Conservation (phyloP, 2,797 vertebrate species). For the Sciurus carolinensis region DNA sequence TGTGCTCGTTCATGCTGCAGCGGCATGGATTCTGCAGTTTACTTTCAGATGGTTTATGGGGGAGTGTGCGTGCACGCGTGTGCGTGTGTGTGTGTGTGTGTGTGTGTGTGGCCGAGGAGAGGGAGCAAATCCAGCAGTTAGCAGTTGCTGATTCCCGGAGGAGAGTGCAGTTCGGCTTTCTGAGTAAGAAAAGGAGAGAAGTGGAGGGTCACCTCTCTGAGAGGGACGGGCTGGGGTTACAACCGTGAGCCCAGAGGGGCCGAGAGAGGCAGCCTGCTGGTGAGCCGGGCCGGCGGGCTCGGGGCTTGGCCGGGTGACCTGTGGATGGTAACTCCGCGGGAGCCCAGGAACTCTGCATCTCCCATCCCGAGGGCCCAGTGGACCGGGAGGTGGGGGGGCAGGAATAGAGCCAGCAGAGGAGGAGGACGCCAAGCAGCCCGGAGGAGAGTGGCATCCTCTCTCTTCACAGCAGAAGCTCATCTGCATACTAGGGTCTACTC, state of each 20-base stretch:
- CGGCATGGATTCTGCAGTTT: neutral
- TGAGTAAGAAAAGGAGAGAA: neutral
- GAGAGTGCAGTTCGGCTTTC: neutral
- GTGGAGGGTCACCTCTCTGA: neutral
- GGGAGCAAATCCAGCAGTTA: neutral
- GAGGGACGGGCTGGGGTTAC: neutral
- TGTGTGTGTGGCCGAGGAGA: neutral
- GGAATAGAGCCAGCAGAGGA: neutral
- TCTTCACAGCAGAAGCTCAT: neutral
- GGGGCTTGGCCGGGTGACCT: too few species aligned
- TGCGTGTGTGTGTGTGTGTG: neutral
- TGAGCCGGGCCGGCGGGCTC: neutral
- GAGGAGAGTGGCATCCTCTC: neutral
- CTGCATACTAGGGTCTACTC: neutral
- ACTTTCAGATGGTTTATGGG: neutral
- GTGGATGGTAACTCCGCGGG: too few species aligned
- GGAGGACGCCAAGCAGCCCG: neutral
- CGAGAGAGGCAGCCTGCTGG: accelerated
- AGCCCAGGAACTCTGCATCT: neutral
- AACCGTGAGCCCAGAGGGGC: neutral
- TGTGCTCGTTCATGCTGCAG: neutral
- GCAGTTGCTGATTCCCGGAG: neutral
- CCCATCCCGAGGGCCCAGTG: neutral
- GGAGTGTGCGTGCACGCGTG: too few species aligned
- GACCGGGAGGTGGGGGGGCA: neutral